These are phyloP conservation scores for Porites cylindrica DNA, from an alignment of 92 coral and sea anemone genomes.

Conservation along the genomic window DNA sequence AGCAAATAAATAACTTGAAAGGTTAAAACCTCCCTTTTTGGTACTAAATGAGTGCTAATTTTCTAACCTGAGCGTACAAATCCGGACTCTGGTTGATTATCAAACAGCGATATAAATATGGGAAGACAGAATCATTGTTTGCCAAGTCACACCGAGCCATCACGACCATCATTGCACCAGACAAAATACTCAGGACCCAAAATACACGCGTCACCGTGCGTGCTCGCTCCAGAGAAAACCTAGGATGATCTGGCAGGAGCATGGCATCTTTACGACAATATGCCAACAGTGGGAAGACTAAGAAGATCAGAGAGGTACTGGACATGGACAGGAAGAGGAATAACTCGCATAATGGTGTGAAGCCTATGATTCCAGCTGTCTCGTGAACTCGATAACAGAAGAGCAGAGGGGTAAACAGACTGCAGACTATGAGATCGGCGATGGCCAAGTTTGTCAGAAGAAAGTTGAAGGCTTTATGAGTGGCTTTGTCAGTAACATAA, in stretches of 20 bases:
- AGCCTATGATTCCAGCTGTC: constrained; percentile 73
- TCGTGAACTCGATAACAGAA: constrained; percentile 88
- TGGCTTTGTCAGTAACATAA: constrained; percentile 73
- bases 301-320: constrained; percentile 78
- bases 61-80: constrained; percentile 60
- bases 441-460: constrained; percentile 86
- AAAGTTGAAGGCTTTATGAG: constrained; percentile 69
- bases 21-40: background rate
- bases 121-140: constrained; percentile 45
- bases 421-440: constrained; percentile 86
- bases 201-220: constrained; percentile 55
- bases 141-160: constrained; percentile 77
- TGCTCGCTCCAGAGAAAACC: constrained; percentile 68
- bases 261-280: constrained; percentile 82
- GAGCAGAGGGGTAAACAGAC: constrained; percentile 86
- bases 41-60: background rate
- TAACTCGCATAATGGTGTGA: constrained; percentile 89
- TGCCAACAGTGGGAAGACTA: constrained; percentile 87
- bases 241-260: constrained; percentile 68
- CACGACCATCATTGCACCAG: constrained; percentile 72
- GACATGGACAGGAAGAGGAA: constrained; percentile 79
- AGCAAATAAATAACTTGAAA: too few relatives aligned
- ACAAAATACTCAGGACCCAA: constrained; percentile 78
- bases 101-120: constrained; percentile 89
- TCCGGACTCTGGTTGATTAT: constrained; percentile 79